These are phyloP conservation scores for Pantherophis guttatus DNA, from an alignment of 2,113 vertebrate genomes.

Conservation along the genomic window DNA sequence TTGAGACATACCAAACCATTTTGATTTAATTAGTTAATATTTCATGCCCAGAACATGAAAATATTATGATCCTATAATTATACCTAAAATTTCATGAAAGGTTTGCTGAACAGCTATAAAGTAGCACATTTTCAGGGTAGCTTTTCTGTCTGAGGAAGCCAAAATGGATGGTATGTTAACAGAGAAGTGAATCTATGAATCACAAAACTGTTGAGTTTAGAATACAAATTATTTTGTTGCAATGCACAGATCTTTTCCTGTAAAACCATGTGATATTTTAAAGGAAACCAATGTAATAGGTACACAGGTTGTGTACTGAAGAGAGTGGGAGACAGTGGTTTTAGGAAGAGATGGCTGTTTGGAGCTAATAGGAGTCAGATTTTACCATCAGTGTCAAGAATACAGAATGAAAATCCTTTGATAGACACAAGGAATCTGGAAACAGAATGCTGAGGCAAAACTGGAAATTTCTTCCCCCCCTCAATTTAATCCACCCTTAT, in stretches of 20 bases:
- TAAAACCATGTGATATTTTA: neutral
- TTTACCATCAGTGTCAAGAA: neutral
- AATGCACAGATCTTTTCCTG: neutral
- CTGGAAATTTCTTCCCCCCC: neutral
- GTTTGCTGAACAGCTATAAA: neutral
- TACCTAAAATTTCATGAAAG: slow-evolving; percentile 1
- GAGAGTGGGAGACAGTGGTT: too few species aligned
- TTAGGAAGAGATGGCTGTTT: neutral
- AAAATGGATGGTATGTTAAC: neutral
- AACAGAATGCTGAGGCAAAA: neutral
- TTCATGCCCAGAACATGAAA: neutral
- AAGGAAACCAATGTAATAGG: neutral
- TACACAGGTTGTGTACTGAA: neutral
- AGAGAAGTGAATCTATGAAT: neutral
- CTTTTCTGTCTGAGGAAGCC: neutral
- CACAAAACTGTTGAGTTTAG: neutral
- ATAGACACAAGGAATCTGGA: neutral
- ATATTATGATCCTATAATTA: neutral
- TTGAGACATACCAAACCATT: slow-evolving; percentile 12
- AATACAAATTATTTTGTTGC: neutral
- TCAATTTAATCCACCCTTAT: neutral
- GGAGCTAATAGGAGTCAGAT: neutral
- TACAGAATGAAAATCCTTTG: neutral
- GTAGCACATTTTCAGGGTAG: neutral
- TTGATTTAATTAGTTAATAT: neutral